Base-by-base conservation (phyloP, 2,888 invertebrate species). In the Nymphalis polychloros region DNA sequence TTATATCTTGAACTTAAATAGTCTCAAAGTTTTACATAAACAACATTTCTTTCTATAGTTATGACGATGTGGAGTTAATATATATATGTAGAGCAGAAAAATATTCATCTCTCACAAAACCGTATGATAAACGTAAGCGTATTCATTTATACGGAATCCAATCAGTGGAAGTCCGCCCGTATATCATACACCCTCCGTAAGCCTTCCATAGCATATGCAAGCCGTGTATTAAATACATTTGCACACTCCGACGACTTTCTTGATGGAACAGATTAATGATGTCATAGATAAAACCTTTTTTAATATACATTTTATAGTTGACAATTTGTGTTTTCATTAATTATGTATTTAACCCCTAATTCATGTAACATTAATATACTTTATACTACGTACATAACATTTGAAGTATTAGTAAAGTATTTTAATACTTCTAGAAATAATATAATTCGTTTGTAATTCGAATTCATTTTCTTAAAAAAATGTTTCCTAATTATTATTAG, bases 211-310 rank as follows among this genome's bases (percentile, higher is more conserved):
- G 48, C 10, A 41, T 16, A 47, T 60, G 60, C 47, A 47, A 52
- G 50, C 59, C 52, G 31, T 52, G 60, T 60, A 52, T 53, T 60
- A 65, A 65, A 65, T 60, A 60, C 31, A 53, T 65, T 65, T 55
- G 60, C 60, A 60, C 60, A 47, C 47, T 60, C 31, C 52, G 27
- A 49, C 46, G 59, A 31, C 46, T 48, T 65, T 55, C 17, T 55
- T 23, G 53, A 7, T 48, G 27, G 8, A 17, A 65, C 20, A 65
- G 65, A 46, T 41, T 47, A 47, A 23, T 65, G 5, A 60, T 41
- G 27, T 16, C 31, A 65, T 13, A 41, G 35, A 41, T 20, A 62
- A 48, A 41, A 17, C 5, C 10, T 2, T 31, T n/a, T 47, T 31
- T 10, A 6, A 20, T 7, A 10, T 20, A 41, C 0, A 41, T 13